These are phyloP conservation scores for Blastobasis adustella DNA, from an alignment of 2,888 invertebrate species.

Conservation along the genomic window DNA sequence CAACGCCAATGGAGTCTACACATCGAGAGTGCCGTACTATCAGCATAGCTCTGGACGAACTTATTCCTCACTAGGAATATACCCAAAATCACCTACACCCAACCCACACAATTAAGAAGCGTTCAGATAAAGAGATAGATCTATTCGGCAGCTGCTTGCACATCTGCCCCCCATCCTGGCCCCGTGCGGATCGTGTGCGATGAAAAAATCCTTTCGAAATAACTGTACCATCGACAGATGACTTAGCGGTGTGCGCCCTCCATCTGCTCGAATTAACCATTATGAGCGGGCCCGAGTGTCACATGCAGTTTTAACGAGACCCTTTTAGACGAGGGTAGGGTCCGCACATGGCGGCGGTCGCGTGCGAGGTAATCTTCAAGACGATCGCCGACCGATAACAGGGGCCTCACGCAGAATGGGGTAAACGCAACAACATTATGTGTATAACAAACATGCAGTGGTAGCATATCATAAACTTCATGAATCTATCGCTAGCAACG, in stretches of 20 bases:
- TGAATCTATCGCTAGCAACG: too few relatives aligned
- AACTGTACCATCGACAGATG: slow-evolving; percentile 46
- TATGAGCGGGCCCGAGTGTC: slow-evolving; percentile 10
- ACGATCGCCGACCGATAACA: too few relatives aligned
- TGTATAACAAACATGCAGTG: too few relatives aligned
- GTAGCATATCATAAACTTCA: too few relatives aligned
- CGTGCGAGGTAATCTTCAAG: too few relatives aligned
- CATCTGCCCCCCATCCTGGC: slow-evolving; percentile 55
- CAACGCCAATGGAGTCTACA: slow-evolving; percentile 21
- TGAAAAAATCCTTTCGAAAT: slow-evolving; percentile 39
- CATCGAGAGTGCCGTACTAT: too few relatives aligned
- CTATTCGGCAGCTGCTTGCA: slow-evolving; percentile 50
- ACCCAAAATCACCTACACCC: too few relatives aligned
- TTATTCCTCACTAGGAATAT: too few relatives aligned
- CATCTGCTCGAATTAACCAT: slow-evolving; percentile 38
- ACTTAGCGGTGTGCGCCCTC: slow-evolving; percentile 31
- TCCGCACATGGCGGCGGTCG: too few relatives aligned
- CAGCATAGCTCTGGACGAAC: too few relatives aligned
- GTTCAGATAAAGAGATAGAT: slow-evolving; percentile 41
- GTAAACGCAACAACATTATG: too few relatives aligned
- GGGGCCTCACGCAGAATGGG: neutral
- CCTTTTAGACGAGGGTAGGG: too few relatives aligned
- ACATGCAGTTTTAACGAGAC: neutral
- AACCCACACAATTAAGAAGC: neutral
- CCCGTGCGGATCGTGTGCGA: slow-evolving; percentile 41